Base-by-base conservation (phyloP, 2,797 vertebrate genomes). In the Eulemur coronatus region DNA sequence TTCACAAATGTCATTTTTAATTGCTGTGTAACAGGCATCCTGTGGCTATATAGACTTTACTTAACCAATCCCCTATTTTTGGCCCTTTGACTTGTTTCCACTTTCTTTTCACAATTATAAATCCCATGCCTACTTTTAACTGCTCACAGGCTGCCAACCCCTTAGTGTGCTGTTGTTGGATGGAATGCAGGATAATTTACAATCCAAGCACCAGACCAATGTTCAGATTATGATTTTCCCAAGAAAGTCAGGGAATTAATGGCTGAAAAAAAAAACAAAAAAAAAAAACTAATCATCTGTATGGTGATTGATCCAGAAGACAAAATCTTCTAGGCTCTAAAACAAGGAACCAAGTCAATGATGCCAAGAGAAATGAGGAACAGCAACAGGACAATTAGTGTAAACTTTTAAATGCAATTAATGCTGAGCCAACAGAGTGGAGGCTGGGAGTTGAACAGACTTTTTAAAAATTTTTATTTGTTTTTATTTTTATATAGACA, bases 41-140 rank as follows among this genome's bases (percentile, higher is more conserved):
- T 85, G 72, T 57, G 61, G 48, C 63, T 67, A 57, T n/a, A 67
- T 28, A n/a, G 84, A 88, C 41, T 96, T 84, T 30, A 48, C 52
- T 87, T 75, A 93, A 93, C 84, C 90, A 85, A 55, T 13, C 70
- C 73, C 41, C 61, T 41, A 46, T 76, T 55, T 41, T 48, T 80
- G 80, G 94, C 43, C 57, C 61, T 82, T 94, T 79, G 76, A 92
- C 52, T 63, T 65, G 38, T 91, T 94, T 94, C 81, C 57, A 95
- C 38, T 48, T 89, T 69, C 33, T 73, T 80, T 80, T 48, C 73
- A 75, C 63, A 61, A 52, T 94, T 95, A 81, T 89, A 88, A 92
- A 96, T 41, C 84, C 88, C 88, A 92, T 82, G 76, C 81, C 96
- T 91, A 69, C 82, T 78, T 87, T 96, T 95, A 96, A 96, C 81